Conservation (phyloP, 2,797 vertebrate species). For the Ciconia nigra region DNA sequence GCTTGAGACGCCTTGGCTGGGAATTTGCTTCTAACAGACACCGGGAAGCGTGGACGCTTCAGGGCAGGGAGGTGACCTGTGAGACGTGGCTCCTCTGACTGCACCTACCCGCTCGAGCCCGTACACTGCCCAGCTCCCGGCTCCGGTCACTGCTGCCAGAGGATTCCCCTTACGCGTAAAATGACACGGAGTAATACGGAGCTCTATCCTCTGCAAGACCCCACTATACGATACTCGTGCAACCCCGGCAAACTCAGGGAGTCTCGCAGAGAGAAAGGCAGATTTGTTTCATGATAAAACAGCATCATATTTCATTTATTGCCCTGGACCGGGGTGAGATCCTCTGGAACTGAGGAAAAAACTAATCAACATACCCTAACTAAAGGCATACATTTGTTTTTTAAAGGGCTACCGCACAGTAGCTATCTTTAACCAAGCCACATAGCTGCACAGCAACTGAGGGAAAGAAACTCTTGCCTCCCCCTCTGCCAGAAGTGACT, state of each 20-base stretch:
- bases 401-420: neutral
- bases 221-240: accelerated
- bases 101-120: accelerated
- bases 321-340: neutral
- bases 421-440: neutral
- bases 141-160: neutral
- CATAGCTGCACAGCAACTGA: neutral
- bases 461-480: neutral
- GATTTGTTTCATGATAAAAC: accelerated
- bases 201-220: accelerated
- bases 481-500: neutral
- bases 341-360: neutral
- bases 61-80: accelerated
- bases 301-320: neutral
- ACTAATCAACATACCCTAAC: accelerated
- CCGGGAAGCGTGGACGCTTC: neutral
- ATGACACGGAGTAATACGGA: accelerated
- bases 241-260: neutral
- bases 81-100: neutral
- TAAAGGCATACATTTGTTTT: neutral
- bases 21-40: neutral
- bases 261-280: neutral
- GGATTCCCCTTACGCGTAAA: neutral
- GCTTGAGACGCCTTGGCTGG: accelerated
- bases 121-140: accelerated